Evolutionary conservation across 2,797 vertebrate species (phyloP).

Genomic region (Chelon auratus): DNA sequence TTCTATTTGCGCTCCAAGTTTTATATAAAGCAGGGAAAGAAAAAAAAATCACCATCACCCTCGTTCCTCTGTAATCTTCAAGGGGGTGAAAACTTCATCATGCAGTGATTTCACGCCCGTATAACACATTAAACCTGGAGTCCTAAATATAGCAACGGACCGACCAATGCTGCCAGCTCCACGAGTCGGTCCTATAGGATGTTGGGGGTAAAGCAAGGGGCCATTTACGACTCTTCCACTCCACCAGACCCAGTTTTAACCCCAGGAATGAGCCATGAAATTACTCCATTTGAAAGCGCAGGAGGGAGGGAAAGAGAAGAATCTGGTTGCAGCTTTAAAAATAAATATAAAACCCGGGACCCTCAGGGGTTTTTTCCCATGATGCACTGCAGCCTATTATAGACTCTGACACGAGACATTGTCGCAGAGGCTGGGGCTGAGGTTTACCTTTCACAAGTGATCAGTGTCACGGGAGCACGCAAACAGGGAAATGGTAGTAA

Average conservation of each 20-base stretch:
- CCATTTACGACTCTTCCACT: slow-evolving; percentile 65
- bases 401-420: slow-evolving; percentile 67
- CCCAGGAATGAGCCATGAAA: slow-evolving; percentile 82
- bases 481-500: slow-evolving; percentile 48
- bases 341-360: slow-evolving; percentile 69
- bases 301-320: not conserved
- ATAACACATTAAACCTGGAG: slow-evolving; percentile 57
- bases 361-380: slow-evolving; percentile 58
- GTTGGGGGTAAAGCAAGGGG: slow-evolving; percentile 40
- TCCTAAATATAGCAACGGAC: slow-evolving; percentile 58
- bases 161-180: slow-evolving; percentile 38
- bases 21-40: slow-evolving; percentile 37
- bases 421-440: slow-evolving; percentile 55
- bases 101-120: slow-evolving; percentile 68
- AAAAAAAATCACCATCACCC: slow-evolving; percentile 36
- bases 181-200: slow-evolving; percentile 41
- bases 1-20: slow-evolving; percentile 64
- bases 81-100: slow-evolving; percentile 62
- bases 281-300: slow-evolving; percentile 74
- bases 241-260: slow-evolving; percentile 62
- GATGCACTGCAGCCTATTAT: slow-evolving; percentile 75
- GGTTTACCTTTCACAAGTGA: slow-evolving; percentile 69
- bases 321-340: slow-evolving; percentile 68
- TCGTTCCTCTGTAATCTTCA: slow-evolving; percentile 64
- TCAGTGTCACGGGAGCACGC: slow-evolving; percentile 59